Percentiles rank a stretch among this genome's conserved stretches.
Conservation (phyloP, 1,140 invertebrate species). For the Rhagoletis pomonella region DNA sequence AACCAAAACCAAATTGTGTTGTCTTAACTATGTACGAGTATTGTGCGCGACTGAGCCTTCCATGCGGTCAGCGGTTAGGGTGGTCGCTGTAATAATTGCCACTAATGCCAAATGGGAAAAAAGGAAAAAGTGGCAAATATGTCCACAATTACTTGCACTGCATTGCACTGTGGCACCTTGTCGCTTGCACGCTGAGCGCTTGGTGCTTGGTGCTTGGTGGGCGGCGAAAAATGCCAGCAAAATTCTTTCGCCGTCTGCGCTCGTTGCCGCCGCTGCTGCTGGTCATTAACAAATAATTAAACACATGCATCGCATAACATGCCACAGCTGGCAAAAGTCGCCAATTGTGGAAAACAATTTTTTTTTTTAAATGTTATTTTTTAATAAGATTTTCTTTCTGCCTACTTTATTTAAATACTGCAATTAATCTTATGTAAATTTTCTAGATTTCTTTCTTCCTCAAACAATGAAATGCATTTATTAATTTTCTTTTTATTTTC, state of each 20-base stretch:
- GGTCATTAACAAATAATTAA: conserved; percentile 21
- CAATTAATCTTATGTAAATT: neutral
- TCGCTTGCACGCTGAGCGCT: neutral
- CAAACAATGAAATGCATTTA: neutral
- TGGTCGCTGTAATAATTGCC: neutral
- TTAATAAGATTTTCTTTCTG: neutral
- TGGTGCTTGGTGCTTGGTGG: neutral
- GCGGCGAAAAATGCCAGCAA: neutral
- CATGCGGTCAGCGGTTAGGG: neutral
- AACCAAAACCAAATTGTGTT: no score
- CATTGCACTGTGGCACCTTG: conserved; percentile 14
- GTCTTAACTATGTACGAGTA: neutral
- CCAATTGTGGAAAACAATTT: neutral
- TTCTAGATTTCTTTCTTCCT: neutral
- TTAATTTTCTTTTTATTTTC: neutral
- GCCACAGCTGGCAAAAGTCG: neutral
- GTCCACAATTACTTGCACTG: neutral
- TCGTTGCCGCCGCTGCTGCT: neutral
- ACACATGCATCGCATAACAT: neutral
- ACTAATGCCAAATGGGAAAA: neutral
- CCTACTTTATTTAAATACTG: neutral
- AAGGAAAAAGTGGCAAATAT: neutral
- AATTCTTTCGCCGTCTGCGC: neutral
- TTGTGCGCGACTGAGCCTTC: no score
- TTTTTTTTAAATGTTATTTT: neutral